Evolutionary conservation across 2,797 vertebrate species (phyloP).

Genomic region (Poecilia picta): DNA sequence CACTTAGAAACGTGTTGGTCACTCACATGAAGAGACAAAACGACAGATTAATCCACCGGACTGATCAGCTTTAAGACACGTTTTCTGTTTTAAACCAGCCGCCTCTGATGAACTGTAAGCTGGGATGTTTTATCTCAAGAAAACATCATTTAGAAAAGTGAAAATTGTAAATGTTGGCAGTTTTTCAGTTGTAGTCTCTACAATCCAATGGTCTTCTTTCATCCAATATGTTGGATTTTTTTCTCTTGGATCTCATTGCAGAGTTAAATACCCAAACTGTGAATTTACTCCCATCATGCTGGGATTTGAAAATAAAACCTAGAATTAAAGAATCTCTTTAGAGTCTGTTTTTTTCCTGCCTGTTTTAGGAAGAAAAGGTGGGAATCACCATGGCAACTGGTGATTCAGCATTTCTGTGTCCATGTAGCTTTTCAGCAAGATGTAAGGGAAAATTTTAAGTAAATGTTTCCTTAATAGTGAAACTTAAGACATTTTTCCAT

Average conservation of each 20-base stretch:
- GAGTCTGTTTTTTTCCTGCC: neutral
- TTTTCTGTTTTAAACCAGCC: neutral
- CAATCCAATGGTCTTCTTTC: neutral
- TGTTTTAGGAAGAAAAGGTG: neutral
- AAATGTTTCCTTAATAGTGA: too few species aligned
- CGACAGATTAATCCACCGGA: neutral
- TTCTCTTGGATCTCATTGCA: neutral
- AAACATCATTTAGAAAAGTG: neutral
- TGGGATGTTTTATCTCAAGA: neutral
- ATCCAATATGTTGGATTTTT: neutral
- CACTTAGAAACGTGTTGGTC: neutral
- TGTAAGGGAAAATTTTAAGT: too few species aligned
- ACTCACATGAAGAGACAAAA: neutral
- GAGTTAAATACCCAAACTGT: neutral
- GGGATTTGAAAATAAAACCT: neutral
- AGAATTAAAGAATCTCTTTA: neutral
- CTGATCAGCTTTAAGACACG: neutral
- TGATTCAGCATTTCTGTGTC: neutral
- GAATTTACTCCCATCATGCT: neutral
- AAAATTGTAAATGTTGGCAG: neutral
- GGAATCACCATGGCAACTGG: neutral
- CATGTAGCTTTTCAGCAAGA: too few species aligned
- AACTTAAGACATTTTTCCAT: too few species aligned
- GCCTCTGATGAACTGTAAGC: neutral
- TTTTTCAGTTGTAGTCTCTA: neutral